Evolutionary conservation across 1,140 invertebrate genomes (phyloP).

Genomic region (Orussus abietinus): DNA sequence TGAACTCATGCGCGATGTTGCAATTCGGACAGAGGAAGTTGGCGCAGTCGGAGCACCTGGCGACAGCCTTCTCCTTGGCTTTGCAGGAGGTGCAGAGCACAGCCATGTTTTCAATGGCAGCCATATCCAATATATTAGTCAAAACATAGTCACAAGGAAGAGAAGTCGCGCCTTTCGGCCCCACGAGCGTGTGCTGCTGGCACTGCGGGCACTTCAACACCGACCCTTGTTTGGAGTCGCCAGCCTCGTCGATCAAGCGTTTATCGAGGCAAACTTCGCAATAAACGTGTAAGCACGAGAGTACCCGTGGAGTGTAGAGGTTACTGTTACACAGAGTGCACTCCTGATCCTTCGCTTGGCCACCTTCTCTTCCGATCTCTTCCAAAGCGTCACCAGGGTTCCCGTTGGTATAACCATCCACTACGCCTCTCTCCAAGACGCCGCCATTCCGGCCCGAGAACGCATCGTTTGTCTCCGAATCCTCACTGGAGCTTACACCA

Average conservation of each 20-base stretch:
- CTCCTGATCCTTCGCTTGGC: constrained; percentile 31
- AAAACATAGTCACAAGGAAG: constrained; percentile 79
- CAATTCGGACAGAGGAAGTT: constrained; percentile 91
- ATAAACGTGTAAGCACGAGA: constrained; percentile 90
- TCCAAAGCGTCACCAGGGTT: constrained; percentile 34
- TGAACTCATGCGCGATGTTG: constrained; percentile 88
- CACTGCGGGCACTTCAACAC: constrained; percentile 72
- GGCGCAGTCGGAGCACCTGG: constrained; percentile 87
- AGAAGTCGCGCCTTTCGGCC: constrained; percentile 67
- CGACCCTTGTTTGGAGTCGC: constrained; percentile 57
- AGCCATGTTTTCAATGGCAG: constrained; percentile 69
- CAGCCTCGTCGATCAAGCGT: constrained; percentile 67
- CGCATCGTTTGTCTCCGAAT: too few species aligned
- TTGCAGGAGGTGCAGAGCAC: constrained; percentile 85
- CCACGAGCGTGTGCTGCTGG: constrained; percentile 76
- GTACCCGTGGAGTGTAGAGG: constrained; percentile 74
- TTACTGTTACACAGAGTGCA: constrained; percentile 62
- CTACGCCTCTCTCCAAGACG: too few species aligned
- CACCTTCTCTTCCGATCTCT: constrained; percentile 27
- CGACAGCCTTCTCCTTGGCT: constrained; percentile 84
- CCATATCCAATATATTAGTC: constrained; percentile 81
- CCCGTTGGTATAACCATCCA: constrained; percentile 4
- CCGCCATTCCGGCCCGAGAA: too few species aligned
- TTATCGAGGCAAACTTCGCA: constrained; percentile 85
- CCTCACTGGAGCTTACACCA: too few species aligned